Conservation (phyloP, 1,140 invertebrate genomes). For the Brachionus angularis region DNA sequence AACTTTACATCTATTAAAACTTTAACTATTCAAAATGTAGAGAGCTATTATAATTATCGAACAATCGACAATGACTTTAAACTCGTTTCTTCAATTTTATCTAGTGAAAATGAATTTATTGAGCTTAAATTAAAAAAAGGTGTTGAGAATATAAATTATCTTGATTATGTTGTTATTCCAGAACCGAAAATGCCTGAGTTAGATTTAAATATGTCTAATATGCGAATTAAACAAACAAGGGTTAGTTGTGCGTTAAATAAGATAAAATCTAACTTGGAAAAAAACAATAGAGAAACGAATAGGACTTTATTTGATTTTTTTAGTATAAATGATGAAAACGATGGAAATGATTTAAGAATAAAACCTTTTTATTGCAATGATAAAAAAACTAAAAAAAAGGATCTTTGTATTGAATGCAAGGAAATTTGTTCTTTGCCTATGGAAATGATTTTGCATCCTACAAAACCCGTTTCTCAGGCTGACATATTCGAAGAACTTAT, state of each 20-base stretch:
- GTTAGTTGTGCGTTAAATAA: slow-evolving; percentile 33
- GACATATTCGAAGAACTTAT: slow-evolving; percentile 27
- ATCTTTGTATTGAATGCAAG: background rate
- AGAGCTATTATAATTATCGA: slow-evolving; percentile 15
- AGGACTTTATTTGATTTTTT: background rate
- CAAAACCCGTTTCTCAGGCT: background rate
- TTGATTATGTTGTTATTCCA: background rate
- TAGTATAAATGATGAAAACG: background rate
- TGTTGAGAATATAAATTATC: background rate
- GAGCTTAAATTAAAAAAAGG: slow-evolving; percentile 11
- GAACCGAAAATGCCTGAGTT: background rate
- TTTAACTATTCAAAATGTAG: slow-evolving; percentile 12
- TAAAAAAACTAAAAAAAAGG: background rate
- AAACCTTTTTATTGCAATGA: background rate
- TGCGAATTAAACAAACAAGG: background rate
- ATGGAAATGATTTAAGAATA: background rate
- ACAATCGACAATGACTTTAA: slow-evolving; percentile 25
- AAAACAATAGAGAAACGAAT: background rate
- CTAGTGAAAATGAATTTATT: slow-evolving; percentile 11
- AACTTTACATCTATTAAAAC: background rate
- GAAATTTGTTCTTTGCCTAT: slow-evolving; percentile 22
- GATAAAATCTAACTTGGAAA: slow-evolving; percentile 1
- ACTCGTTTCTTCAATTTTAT: slow-evolving; percentile 8
- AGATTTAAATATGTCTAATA: background rate
- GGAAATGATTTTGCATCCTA: background rate